Conservation (phyloP, 2,888 invertebrate species). For the Hydraecia micacea region DNA sequence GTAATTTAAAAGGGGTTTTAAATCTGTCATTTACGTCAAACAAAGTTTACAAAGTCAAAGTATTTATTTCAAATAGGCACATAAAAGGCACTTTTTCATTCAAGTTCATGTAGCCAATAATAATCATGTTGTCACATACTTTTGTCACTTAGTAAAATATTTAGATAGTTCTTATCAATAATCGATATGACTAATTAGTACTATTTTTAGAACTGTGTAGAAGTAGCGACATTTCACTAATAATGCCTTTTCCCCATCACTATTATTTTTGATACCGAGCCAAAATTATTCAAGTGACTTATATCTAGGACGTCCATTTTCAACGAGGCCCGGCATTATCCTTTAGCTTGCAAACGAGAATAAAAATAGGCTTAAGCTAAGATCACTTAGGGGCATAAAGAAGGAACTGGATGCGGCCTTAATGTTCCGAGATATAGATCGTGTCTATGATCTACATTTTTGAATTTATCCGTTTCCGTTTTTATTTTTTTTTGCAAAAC, state of each 20-base stretch:
- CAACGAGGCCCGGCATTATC: constrained; percentile 21
- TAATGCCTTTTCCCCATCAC: not conserved
- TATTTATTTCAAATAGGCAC: no score
- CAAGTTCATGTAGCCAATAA: not conserved
- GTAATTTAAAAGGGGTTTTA: not conserved
- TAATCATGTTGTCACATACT: not conserved
- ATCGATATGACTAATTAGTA: not conserved
- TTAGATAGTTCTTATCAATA: not conserved
- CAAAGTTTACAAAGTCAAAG: no score
- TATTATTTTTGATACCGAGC: not conserved
- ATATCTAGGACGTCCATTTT: constrained; percentile 15
- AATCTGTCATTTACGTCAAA: not conserved
- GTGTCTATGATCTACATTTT: not conserved
- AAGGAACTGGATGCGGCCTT: constrained; percentile 10
- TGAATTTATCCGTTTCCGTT: not conserved
- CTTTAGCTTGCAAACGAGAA: constrained; percentile 41
- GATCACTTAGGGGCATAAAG: constrained; percentile 40
- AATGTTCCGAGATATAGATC: constrained; percentile 25
- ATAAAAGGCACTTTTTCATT: no score
- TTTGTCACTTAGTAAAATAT: no score
- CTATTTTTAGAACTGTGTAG: not conserved
- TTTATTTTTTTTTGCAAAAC: not conserved
- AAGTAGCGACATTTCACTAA: not conserved
- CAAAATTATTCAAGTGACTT: constrained; percentile 14
- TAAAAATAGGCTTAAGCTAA: constrained; percentile 41